Evolutionary conservation across 1,140 invertebrate species (phyloP).

Genomic region (Acromyrmex heyeri): DNA sequence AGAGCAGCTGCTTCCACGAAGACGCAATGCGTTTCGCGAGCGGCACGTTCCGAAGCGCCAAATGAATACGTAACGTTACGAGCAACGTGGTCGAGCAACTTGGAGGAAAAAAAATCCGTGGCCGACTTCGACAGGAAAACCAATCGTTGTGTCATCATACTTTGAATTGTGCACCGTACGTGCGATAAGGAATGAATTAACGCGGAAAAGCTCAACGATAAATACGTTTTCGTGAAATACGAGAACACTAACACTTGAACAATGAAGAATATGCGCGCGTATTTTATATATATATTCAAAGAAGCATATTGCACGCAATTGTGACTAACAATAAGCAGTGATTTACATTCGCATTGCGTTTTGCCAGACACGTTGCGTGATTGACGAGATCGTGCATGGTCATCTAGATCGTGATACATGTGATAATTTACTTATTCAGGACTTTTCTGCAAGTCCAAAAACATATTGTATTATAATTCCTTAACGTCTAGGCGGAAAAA

Average conservation of each 20-base stretch:
- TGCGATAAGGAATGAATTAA: not conserved
- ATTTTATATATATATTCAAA: not conserved
- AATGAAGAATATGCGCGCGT: not conserved
- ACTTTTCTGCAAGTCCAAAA: not conserved
- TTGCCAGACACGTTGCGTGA: constrained; percentile 4
- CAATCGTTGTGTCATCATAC: not conserved
- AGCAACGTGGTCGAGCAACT: not conserved
- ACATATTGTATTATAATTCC: not conserved
- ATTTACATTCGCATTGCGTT: constrained; percentile 16
- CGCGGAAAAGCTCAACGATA: not conserved
- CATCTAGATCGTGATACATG: constrained; percentile 16
- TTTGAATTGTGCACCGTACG: not conserved
- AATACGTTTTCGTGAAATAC: not conserved
- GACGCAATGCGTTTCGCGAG: constrained; percentile 29
- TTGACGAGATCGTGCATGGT: constrained; percentile 35
- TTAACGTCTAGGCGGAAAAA: not conserved
- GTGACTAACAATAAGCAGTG: not conserved
- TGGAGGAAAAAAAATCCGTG: not conserved
- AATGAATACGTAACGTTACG: constrained; percentile 42
- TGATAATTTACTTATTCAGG: constrained; percentile 26
- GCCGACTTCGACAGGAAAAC: not conserved
- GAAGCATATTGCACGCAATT: constrained; percentile 10
- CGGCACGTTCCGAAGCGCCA: constrained; percentile 16
- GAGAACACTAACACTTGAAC: not conserved
- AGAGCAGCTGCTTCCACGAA: constrained; percentile 39